A percentile compares a stretch with the other conserved stretches of the same genome.
These are phyloP conservation scores for Pontoporia blainvillei DNA, from an alignment of 2,113 vertebrate species.

Conservation along the genomic window DNA sequence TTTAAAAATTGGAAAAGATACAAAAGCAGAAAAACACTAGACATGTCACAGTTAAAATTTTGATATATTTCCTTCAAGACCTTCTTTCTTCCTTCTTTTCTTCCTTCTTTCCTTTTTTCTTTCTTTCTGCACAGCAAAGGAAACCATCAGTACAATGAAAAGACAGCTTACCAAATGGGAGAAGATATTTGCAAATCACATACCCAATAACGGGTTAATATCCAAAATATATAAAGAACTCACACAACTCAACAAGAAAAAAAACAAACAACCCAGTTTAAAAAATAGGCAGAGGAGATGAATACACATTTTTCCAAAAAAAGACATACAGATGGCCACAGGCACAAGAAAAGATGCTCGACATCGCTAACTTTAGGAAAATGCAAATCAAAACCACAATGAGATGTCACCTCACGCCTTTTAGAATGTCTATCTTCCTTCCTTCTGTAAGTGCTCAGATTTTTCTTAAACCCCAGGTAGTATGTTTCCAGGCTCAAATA, in stretches of 20 bases:
- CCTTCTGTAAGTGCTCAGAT: background rate
- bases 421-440: background rate
- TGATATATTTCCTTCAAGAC: background rate
- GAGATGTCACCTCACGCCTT: background rate
- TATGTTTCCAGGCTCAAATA: background rate
- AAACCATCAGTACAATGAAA: background rate
- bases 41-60: background rate
- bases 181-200: background rate
- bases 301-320: background rate
- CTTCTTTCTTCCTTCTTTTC: background rate
- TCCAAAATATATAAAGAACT: background rate
- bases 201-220: background rate
- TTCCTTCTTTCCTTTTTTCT: background rate
- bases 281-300: background rate
- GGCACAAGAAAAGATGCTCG: background rate
- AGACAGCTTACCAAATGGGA: background rate
- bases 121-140: background rate
- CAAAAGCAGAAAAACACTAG: background rate
- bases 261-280: background rate
- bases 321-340: background rate
- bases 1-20: background rate
- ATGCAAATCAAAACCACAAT: background rate
- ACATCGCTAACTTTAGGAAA: background rate
- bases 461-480: background rate
- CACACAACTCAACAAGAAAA: background rate